Evolutionary conservation across 2,113 vertebrate species (phyloP), one percentile per base, ranked within the genome.

Genomic region (Ondatra zibethicus): DNA sequence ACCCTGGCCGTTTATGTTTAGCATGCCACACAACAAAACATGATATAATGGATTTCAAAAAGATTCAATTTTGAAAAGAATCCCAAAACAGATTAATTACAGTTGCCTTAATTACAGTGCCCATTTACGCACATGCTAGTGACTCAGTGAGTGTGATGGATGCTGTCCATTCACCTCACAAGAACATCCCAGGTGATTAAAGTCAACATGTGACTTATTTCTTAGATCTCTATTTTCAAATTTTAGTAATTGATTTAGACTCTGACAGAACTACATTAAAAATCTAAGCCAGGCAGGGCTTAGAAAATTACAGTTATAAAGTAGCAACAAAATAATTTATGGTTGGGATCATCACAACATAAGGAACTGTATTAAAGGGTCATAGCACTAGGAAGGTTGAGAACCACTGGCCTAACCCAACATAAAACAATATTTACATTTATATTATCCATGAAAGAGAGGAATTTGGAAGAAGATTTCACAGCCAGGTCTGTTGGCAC

Each of bases 61-160:
- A 72, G 63, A 89, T 92, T 93, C 25, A 65, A 12, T 88, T 96
- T 87, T 25, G 42, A 96, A 81, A 96, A 52, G 31, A 92, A 95
- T 66, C 3, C 29, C 29, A 6, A 94, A 93, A 78, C 45, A 91
- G 52, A 84, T 93, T 95, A 95, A 91, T 91, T 82, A 87, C 25
- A 65, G 39, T 42, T 82, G 36, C 29, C 80, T 65, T 90, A 16
- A 91, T 85, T 84, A 36, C 8, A 63, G 50, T 65, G n/a, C 45
- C 50, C 81, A 33, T 70, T 95, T 33, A 87, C 61, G 16, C 23
- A 77, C 7, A 29, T 88, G 50, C 12, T 50, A 76, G 39, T 73
- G 55, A 90, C 31, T 25, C 85, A 65, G 21, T 3, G 45, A 77
- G 72, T 25, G 45, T 50, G 84, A 66, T 31, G 0, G 84, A 66